phyloP scores from a whole-genome alignment of 2,113 vertebrate species.

The Nipponia nippon region DNA sequence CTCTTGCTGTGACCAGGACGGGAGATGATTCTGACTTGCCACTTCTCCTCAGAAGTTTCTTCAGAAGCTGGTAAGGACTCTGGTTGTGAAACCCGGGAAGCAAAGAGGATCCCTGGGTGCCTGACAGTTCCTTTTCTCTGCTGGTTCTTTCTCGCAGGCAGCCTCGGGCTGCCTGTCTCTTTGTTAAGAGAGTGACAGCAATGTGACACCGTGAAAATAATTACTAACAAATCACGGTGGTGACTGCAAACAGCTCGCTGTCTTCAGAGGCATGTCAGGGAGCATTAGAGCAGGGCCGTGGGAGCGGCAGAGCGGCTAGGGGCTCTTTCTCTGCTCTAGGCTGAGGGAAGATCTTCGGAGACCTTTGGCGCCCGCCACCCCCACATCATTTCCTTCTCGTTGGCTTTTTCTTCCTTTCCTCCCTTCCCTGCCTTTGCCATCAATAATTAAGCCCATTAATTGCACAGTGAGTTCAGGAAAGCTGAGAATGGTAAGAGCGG shows the following conservation, averaged over 20 bases:
- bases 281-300: constrained; percentile 90
- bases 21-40: constrained; percentile 60
- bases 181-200: constrained; percentile 96
- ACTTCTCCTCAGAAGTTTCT: constrained; percentile 67
- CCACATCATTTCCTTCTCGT: neutral
- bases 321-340: constrained; percentile 46
- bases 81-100: constrained; percentile 69
- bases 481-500: neutral
- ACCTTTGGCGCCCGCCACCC: constrained; percentile 34
- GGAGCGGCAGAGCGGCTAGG: constrained; percentile 46
- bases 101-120: constrained; percentile 73
- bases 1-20: constrained; percentile 58
- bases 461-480: neutral
- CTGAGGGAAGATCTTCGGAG: constrained; percentile 39
- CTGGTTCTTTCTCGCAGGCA: constrained; percentile 78
- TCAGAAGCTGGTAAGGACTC: constrained; percentile 66
- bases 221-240: constrained; percentile 99
- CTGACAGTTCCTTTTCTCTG: constrained; percentile 76
- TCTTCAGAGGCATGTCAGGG: constrained; percentile 97
- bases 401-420: constrained; percentile 18
- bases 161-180: constrained; percentile 84
- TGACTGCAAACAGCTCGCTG: constrained; percentile 98
- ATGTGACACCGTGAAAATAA: constrained; percentile 99
- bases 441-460: constrained; percentile 45
- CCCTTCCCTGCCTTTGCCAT: constrained; percentile 8